Percentiles rank a stretch among this genome's conserved stretches.
Conservation (phyloP, 2,888 invertebrate genomes). For the Dynastes tityus region DNA sequence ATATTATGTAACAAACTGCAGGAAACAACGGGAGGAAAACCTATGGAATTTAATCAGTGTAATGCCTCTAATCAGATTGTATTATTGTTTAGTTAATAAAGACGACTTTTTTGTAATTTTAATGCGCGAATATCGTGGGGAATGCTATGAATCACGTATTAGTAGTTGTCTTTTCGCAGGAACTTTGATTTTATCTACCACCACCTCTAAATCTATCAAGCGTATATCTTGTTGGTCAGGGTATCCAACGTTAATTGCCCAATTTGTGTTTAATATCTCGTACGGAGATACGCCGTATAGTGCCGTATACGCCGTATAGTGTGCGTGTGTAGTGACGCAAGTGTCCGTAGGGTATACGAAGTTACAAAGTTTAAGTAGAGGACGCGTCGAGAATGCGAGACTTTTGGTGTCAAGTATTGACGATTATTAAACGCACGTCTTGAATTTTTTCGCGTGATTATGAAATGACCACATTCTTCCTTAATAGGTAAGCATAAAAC, state of each 20-base stretch:
- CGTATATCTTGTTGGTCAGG: conserved; percentile 7
- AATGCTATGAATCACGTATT: conserved; percentile 35
- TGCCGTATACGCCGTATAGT: too few relatives aligned
- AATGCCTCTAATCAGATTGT: conserved; percentile 30
- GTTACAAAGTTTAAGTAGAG: not conserved
- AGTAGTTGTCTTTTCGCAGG: conserved; percentile 16
- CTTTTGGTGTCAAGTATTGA: conserved; percentile 15
- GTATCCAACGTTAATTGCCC: not conserved
- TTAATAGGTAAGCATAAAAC: conserved; percentile 35
- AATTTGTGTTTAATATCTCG: too few relatives aligned
- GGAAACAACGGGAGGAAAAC: conserved; percentile 19
- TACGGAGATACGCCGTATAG: too few relatives aligned
- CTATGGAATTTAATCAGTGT: conserved; percentile 30
- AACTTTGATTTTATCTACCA: conserved; percentile 18
- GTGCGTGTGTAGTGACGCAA: too few relatives aligned
- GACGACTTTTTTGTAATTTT: conserved; percentile 13
- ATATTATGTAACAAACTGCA: conserved; percentile 15
- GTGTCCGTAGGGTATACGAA: too few relatives aligned
- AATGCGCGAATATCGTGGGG: conserved; percentile 2
- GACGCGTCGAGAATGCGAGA: conserved; percentile 3
- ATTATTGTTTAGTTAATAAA: conserved; percentile 23
- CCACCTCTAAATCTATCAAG: conserved; percentile 8
- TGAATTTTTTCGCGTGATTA: not conserved
- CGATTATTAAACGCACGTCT: too few relatives aligned
- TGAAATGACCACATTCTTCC: conserved; percentile 16